A percentile compares a stretch with the other conserved stretches of the same genome.
Evolutionary conservation across 2,888 invertebrate genomes (phyloP).

Genomic region (Lucinisca nassula): DNA sequence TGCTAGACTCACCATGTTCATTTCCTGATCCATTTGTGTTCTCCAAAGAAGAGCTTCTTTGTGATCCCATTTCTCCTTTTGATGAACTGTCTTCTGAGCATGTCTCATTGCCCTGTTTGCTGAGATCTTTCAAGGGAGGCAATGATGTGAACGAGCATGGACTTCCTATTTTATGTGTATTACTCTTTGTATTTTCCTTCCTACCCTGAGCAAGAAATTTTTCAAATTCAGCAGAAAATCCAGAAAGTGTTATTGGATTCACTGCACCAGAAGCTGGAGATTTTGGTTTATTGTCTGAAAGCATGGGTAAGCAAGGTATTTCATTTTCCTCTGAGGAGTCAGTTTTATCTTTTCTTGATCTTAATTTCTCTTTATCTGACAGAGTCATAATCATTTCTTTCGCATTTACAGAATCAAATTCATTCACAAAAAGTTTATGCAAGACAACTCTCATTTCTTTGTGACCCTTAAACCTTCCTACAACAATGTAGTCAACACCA

Average conservation of each 20-base stretch:
- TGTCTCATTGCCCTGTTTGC: not conserved
- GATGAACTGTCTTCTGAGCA: not conserved
- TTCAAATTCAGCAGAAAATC: conserved; percentile 65
- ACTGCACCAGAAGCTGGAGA: not conserved
- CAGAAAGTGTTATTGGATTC: conserved; percentile 12
- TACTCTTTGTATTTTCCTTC: not conserved
- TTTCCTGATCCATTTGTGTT: not conserved
- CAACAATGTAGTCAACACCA: conserved; percentile 79
- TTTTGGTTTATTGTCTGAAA: not conserved
- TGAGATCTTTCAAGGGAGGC: not conserved
- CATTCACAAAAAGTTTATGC: conserved; percentile 65
- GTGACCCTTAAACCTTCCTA: conserved; percentile 81
- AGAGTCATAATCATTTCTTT: not conserved
- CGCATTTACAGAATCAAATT: conserved; percentile 9
- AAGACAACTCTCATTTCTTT: conserved; percentile 81
- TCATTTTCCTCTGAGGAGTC: not conserved
- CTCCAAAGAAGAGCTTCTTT: not conserved
- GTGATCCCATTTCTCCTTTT: not conserved
- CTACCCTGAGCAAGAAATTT: conserved; percentile 53
- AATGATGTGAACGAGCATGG: no score
- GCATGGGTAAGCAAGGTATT: not conserved
- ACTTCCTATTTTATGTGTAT: not conserved
- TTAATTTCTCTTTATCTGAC: not conserved
- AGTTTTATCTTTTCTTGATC: not conserved
- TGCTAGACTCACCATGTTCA: conserved; percentile 10